Percentiles rank a stretch among this genome's conserved stretches.
These are phyloP conservation scores for Chionomys nivalis DNA, from an alignment of 2,113 vertebrate genomes.

Conservation along the genomic window DNA sequence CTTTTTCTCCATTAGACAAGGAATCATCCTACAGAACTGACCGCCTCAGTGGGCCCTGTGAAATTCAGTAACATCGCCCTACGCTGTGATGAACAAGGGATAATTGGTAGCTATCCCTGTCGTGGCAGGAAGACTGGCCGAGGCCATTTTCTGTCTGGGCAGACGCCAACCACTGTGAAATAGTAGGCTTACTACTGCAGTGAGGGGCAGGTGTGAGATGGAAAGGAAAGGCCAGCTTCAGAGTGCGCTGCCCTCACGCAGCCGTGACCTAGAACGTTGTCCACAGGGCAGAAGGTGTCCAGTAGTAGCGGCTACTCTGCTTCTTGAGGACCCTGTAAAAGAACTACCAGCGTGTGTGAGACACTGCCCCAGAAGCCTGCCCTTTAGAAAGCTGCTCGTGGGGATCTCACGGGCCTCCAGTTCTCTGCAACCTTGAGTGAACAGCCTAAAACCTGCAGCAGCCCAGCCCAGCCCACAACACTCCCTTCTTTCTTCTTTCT, in stretches of 20 bases:
- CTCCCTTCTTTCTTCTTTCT: not conserved
- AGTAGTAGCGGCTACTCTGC: not conserved
- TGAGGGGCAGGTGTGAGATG: not conserved
- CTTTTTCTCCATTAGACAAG: not conserved
- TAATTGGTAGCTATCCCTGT: slow-evolving; percentile 1
- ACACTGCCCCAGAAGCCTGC: not conserved
- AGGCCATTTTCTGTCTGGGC: not conserved
- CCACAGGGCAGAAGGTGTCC: not conserved
- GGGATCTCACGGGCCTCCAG: not conserved
- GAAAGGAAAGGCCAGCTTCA: not conserved
- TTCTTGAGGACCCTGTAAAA: not conserved
- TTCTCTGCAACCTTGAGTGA: not conserved
- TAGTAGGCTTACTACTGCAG: not conserved
- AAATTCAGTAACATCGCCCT: not conserved
- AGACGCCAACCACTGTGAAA: slow-evolving; percentile 37
- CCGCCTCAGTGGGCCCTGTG: not conserved
- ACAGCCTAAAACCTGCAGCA: not conserved
- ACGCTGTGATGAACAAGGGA: not conserved
- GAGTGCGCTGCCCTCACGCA: not conserved
- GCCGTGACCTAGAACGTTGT: not conserved
- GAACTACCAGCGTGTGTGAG: not conserved
- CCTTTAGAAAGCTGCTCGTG: slow-evolving; percentile 19
- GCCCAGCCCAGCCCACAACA: too few relatives aligned
- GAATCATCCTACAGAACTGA: not conserved
- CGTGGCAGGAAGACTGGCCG: not conserved